These are phyloP conservation scores for Isoperla grammatica DNA, from an alignment of 2,888 invertebrate species.

Conservation along the genomic window DNA sequence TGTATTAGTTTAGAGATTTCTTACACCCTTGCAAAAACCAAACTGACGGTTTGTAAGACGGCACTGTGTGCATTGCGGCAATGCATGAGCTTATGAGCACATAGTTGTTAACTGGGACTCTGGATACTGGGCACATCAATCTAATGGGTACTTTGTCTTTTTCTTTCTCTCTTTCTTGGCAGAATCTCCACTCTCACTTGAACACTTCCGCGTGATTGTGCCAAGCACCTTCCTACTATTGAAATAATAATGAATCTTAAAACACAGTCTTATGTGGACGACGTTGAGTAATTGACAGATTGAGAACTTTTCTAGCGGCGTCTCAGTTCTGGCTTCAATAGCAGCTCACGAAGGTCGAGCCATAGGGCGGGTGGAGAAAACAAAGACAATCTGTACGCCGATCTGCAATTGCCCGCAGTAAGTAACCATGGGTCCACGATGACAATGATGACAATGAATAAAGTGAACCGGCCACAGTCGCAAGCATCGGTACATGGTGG, in stretches of 20 bases:
- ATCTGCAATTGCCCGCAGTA: slow-evolving; percentile 40
- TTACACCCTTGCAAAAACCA: no score
- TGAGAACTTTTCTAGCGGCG: slow-evolving; percentile 18
- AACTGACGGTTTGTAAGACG: no score
- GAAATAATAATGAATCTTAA: slow-evolving; percentile 7
- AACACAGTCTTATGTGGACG: slow-evolving; percentile 6
- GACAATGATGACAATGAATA: slow-evolving; percentile 21
- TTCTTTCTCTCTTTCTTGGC: slow-evolving; percentile 24
- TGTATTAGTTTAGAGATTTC: no score
- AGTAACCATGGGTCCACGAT: slow-evolving; percentile 36
- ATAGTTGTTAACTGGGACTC: not conserved
- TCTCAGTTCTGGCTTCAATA: slow-evolving; percentile 10
- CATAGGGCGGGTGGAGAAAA: slow-evolving; percentile 12
- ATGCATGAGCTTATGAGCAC: no score
- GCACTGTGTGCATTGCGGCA: no score
- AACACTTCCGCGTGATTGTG: slow-evolving; percentile 27
- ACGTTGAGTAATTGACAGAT: slow-evolving; percentile 3
- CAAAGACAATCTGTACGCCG: slow-evolving; percentile 39
- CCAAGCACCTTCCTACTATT: slow-evolving; percentile 12
- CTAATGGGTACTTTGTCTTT: slow-evolving; percentile 19
- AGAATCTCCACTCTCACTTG: slow-evolving; percentile 27
- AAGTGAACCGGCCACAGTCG: slow-evolving; percentile 13
- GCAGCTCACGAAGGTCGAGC: slow-evolving; percentile 13
- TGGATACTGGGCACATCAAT: no score
- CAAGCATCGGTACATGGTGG: slow-evolving; percentile 15